Conservation (phyloP, 2,888 invertebrate species). For the Tenthredo amoena region DNA sequence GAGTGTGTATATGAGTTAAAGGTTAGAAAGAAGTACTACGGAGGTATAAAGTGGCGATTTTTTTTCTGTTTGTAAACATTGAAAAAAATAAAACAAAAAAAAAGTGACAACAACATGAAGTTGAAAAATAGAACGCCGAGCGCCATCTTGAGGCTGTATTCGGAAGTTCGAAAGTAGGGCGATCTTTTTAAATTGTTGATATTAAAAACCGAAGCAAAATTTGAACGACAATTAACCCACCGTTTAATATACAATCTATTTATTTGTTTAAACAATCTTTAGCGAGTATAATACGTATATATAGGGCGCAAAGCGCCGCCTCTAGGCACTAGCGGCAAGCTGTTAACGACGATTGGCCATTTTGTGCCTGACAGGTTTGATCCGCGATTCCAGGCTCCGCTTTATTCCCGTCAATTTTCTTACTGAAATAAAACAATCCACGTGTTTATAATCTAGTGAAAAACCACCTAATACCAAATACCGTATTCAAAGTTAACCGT, state of each 20-base stretch:
- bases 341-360: conserved; percentile 83
- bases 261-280: conserved; percentile 52
- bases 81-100: not conserved
- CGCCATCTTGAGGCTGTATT: conserved; percentile 67
- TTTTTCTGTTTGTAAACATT: conserved; percentile 14
- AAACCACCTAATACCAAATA: not conserved
- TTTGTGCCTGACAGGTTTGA: conserved; percentile 84
- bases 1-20: not conserved
- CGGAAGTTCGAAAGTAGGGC: conserved; percentile 54
- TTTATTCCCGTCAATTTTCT: conserved; percentile 17
- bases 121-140: conserved; percentile 52
- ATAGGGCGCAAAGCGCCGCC: conserved; percentile 77
- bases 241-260: not conserved
- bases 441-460: not conserved
- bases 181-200: conserved; percentile 49
- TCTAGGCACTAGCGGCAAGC: conserved; percentile 79
- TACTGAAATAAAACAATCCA: conserved; percentile 6
- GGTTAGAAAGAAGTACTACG: not conserved
- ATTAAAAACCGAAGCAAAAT: conserved; percentile 37
- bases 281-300: conserved; percentile 10
- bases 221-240: conserved; percentile 42
- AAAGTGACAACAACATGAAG: not conserved
- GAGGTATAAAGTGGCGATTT: not conserved
- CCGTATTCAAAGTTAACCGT: not conserved
- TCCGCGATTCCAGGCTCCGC: conserved; percentile 39